A percentile compares a stretch with the other conserved stretches of the same genome.
Evolutionary conservation across 2,797 vertebrate genomes (phyloP).

Genomic region (Tamandua tetradactyla): DNA sequence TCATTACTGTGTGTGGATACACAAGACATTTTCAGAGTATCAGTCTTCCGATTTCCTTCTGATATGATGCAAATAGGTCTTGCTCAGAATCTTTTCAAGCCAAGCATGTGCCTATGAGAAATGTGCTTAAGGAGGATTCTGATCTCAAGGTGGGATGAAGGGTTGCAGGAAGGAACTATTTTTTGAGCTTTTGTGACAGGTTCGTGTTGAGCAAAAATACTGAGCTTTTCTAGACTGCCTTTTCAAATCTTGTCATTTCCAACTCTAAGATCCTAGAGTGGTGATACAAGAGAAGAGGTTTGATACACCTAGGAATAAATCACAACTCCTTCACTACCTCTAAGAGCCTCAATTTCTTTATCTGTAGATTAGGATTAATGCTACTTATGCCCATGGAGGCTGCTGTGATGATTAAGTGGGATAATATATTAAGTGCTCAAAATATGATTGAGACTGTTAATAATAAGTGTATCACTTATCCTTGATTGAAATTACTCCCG

Average conservation of each 20-base stretch:
- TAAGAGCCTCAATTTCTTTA: neutral
- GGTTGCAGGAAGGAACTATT: neutral
- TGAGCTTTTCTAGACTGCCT: neutral
- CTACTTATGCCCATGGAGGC: neutral
- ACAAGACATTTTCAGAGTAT: neutral
- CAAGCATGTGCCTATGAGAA: neutral
- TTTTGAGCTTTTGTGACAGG: neutral
- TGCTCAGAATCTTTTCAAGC: neutral
- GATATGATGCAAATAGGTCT: neutral
- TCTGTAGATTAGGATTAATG: neutral
- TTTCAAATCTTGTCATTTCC: neutral
- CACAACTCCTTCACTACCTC: neutral
- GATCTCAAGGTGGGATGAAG: neutral
- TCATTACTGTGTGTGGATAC: neutral
- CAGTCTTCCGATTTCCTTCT: neutral
- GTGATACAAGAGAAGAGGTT: constrained; percentile 13
- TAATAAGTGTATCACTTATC: neutral
- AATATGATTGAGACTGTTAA: neutral
- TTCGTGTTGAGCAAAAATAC: neutral
- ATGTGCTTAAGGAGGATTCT: neutral
- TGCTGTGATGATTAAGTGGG: neutral
- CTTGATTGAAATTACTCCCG: constrained; percentile 2
- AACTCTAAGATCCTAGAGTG: neutral
- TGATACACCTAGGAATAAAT: neutral
- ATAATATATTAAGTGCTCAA: neutral